These are phyloP conservation scores for Himalopsyche phryganea DNA, from an alignment of 1,140 invertebrate genomes.

Conservation along the genomic window DNA sequence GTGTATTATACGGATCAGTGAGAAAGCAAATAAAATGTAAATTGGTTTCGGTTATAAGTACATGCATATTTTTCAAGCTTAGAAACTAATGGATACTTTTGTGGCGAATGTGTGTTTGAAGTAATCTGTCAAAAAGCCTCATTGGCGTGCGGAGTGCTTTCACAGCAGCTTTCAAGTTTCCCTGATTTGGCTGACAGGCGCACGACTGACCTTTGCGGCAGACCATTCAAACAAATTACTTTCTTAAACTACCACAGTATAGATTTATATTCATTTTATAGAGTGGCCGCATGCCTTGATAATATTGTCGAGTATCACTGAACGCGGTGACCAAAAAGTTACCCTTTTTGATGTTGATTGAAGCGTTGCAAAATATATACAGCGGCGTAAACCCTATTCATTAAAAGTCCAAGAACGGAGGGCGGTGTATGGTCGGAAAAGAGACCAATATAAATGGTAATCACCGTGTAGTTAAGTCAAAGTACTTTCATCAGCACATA, in stretches of 20 bases:
- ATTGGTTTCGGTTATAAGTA: no score
- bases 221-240: constrained; percentile 10
- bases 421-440: constrained; percentile 28
- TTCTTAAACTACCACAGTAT: constrained; percentile 2
- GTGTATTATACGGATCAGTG: no score
- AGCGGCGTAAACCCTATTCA: constrained; percentile 25
- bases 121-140: no score
- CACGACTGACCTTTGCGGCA: background rate
- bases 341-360: constrained; percentile 35
- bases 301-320: constrained; percentile 15
- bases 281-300: background rate
- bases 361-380: constrained; percentile 31
- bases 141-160: no score
- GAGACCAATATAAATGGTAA: constrained; percentile 36
- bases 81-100: no score
- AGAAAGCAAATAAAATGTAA: no score
- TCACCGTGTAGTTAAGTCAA: constrained; percentile 35
- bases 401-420: constrained; percentile 30
- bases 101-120: no score
- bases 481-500: constrained; percentile 31
- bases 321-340: constrained; percentile 28
- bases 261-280: background rate
- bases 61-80: no score
- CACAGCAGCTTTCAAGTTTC: no score
- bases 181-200: no score